Evolutionary conservation across 2,797 vertebrate species (phyloP).

Genomic region (Aphelocoma californica): DNA sequence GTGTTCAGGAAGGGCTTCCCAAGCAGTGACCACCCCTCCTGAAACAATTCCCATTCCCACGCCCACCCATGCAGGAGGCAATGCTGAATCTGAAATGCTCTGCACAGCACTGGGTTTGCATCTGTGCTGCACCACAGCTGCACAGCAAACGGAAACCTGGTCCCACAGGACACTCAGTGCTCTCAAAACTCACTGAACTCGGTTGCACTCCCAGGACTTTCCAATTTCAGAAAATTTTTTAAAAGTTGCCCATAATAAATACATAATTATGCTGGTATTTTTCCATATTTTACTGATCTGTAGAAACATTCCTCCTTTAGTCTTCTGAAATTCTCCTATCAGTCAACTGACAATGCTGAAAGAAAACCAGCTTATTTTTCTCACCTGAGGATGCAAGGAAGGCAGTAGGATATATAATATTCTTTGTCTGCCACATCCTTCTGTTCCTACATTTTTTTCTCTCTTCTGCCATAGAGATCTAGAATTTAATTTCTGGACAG

Average conservation of each 20-base stretch:
- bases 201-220: background rate
- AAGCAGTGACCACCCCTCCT: background rate
- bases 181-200: background rate
- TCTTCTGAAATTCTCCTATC: background rate
- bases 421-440: background rate
- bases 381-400: background rate
- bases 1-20: background rate
- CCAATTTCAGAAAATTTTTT: background rate
- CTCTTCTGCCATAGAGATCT: background rate
- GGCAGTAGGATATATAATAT: background rate
- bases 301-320: background rate
- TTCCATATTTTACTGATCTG: background rate
- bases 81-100: background rate
- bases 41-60: background rate
- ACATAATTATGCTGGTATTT: background rate
- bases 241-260: background rate
- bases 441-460: background rate
- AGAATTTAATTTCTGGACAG: background rate
- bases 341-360: background rate
- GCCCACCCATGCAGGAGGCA: background rate
- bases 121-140: background rate
- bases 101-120: background rate
- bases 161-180: background rate
- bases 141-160: background rate
- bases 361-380: background rate